phyloP scores from a whole-genome alignment of 2,888 invertebrate genomes.

The Cerastis rubricosa region DNA sequence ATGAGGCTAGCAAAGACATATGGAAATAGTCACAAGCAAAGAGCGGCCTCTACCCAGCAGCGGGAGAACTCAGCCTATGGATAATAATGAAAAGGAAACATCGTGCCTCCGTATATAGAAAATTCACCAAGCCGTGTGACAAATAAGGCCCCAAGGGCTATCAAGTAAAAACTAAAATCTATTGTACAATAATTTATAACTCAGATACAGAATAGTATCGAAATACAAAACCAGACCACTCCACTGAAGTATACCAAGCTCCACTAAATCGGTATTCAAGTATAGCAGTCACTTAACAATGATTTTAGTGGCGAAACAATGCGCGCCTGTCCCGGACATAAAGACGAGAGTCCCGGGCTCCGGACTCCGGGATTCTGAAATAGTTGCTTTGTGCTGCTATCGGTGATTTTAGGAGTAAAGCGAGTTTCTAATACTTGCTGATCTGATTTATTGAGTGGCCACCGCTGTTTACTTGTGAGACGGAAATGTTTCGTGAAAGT shows the following conservation, averaged over 20 bases:
- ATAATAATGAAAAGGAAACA: not conserved
- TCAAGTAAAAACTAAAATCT: not conserved
- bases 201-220: slow-evolving; percentile 13
- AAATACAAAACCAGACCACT: slow-evolving; percentile 3
- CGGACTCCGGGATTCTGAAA: slow-evolving; percentile 32
- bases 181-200: not conserved
- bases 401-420: slow-evolving; percentile 40
- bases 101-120: not conserved
- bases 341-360: slow-evolving; percentile 35
- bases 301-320: slow-evolving; percentile 59
- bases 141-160: not conserved
- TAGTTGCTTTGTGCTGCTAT: slow-evolving; percentile 59
- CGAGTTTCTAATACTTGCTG: slow-evolving; percentile 57
- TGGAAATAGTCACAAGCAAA: not conserved
- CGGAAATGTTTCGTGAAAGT: slow-evolving; percentile 18
- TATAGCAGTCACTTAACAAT: slow-evolving; percentile 46
- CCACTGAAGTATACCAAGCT: slow-evolving; percentile 9
- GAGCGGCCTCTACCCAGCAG: not conserved
- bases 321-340: slow-evolving; percentile 50
- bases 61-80: not conserved
- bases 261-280: slow-evolving; percentile 35
- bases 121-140: not conserved
- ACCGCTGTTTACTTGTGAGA: slow-evolving; percentile 46
- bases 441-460: slow-evolving; percentile 58
- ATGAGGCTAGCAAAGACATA: not conserved